Evolutionary conservation across 2,797 vertebrate species (phyloP).

Genomic region (Clarias platycephalus): DNA sequence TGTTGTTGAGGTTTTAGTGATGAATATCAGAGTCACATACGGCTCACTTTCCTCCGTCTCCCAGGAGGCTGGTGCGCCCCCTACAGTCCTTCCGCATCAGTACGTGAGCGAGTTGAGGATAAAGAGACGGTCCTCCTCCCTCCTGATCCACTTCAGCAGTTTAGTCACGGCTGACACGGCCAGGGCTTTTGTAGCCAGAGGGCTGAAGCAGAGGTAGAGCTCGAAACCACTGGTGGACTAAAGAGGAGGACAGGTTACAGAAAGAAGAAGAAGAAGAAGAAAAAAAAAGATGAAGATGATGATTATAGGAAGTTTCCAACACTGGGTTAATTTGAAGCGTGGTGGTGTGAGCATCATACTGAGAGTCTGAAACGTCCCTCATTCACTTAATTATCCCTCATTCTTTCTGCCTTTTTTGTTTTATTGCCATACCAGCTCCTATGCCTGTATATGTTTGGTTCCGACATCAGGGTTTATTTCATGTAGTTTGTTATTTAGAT

Average conservation of each 20-base stretch:
- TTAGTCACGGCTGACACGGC: conserved; percentile 87
- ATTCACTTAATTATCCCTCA: too few relatives aligned
- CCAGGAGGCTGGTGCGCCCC: background rate
- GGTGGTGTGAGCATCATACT: background rate
- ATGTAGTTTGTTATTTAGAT: too few relatives aligned
- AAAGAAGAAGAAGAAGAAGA: too few relatives aligned
- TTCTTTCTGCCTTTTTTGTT: too few relatives aligned
- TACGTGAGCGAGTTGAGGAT: conserved; percentile 94
- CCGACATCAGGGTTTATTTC: too few relatives aligned
- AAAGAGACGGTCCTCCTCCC: conserved; percentile 96
- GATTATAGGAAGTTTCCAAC: too few relatives aligned
- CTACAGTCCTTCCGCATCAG: conserved; percentile 54
- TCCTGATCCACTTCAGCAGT: conserved; percentile 97
- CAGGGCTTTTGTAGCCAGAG: conserved; percentile 86
- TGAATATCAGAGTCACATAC: background rate
- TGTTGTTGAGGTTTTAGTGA: background rate
- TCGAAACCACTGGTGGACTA: conserved; percentile 97
- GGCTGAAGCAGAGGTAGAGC: conserved; percentile 95
- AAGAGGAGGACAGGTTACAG: background rate
- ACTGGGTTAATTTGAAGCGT: background rate
- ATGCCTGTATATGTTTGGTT: too few relatives aligned
- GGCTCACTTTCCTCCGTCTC: background rate
- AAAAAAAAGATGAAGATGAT: background rate
- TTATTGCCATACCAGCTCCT: too few relatives aligned
- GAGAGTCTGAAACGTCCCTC: too few relatives aligned